phyloP scores from a whole-genome alignment of 2,113 vertebrate genomes.

The Hucho hucho region DNA sequence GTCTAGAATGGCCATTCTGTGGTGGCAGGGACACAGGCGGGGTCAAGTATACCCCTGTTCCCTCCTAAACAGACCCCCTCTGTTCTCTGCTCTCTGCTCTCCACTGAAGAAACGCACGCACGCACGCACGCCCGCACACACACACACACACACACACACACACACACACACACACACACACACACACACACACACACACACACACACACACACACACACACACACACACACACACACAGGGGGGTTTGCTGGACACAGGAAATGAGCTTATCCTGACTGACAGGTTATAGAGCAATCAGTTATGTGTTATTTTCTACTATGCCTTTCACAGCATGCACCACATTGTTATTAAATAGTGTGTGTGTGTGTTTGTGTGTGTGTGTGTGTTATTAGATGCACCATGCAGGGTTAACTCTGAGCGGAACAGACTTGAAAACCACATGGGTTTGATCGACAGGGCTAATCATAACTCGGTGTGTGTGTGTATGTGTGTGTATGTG shows the following conservation, averaged over 20 bases:
- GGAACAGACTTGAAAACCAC: not conserved
- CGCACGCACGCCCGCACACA: no score
- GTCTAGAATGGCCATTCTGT: conserved; percentile 63
- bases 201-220: no score
- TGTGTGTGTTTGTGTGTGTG: not conserved
- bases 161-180: no score
- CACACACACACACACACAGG: conserved; percentile 39
- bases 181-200: no score
- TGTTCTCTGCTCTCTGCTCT: conserved; percentile 53
- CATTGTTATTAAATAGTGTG: not conserved
- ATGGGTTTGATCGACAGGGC: not conserved
- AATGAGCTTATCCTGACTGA: conserved; percentile 71
- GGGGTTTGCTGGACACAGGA: conserved; percentile 59
- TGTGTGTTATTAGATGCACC: not conserved
- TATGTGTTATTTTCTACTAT: conserved; percentile 59
- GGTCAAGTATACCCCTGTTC: conserved; percentile 60
- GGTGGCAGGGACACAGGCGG: conserved; percentile 48
- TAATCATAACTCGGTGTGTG: not conserved
- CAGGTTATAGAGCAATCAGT: conserved; percentile 61
- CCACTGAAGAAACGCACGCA: conserved; percentile 46
- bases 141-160: no score
- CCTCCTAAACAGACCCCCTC: no score
- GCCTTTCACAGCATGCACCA: conserved; percentile 46
- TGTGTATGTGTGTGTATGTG: not conserved
- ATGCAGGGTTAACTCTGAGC: not conserved